Conservation (phyloP, 2,113 vertebrate genomes). For the Copsychus sechellarum region DNA sequence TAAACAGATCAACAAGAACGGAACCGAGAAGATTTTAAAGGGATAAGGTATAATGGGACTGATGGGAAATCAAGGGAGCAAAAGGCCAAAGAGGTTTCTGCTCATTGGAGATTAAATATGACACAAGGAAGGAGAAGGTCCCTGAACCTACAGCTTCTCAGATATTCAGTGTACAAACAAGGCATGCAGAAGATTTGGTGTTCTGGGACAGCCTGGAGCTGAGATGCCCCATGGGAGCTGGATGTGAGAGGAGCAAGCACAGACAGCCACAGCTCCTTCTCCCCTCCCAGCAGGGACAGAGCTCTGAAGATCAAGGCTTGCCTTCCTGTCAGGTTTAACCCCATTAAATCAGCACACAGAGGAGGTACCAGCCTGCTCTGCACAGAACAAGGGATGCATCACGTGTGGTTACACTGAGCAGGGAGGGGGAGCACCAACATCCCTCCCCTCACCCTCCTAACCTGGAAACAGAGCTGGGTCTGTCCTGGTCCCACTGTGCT, state of each 20-base stretch:
- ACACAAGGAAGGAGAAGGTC: rapidly evolving
- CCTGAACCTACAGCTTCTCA: neutral
- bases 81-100: neutral
- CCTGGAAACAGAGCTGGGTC: neutral
- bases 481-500: rapidly evolving
- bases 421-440: neutral
- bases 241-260: neutral
- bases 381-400: neutral
- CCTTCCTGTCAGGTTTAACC: neutral
- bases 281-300: neutral
- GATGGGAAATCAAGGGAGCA: neutral
- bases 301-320: neutral
- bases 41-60: neutral
- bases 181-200: neutral
- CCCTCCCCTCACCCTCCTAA: neutral
- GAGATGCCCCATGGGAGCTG: neutral
- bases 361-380: neutral
- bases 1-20: neutral
- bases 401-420: neutral
- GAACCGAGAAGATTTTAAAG: neutral
- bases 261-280: neutral
- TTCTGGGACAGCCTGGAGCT: neutral
- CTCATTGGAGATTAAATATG: rapidly evolving
- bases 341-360: neutral
- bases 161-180: neutral